A percentile compares a stretch with the other conserved stretches of the same genome.
phyloP scores from a whole-genome alignment of 2,113 vertebrate genomes.

The Catharus fuscescens region DNA sequence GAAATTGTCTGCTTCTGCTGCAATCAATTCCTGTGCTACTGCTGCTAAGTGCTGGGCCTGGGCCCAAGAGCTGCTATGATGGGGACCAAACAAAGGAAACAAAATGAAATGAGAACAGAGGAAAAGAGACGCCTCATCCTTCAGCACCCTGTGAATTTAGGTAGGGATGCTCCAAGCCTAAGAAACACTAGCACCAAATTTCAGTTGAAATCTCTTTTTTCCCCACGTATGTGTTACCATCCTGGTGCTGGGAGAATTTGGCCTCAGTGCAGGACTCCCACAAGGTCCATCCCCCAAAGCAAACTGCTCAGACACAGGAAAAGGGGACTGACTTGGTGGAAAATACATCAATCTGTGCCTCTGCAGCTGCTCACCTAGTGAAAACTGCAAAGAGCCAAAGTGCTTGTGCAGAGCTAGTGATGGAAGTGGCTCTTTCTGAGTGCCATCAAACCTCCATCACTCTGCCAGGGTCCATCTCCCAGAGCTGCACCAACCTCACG shows the following conservation, averaged over 20 bases:
- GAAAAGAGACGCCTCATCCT: background rate
- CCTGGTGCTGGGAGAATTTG: background rate
- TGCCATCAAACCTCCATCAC: background rate
- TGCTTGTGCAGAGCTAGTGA: background rate
- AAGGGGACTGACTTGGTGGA: background rate
- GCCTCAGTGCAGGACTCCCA: background rate
- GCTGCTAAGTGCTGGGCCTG: conserved; percentile 40
- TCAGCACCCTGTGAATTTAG: background rate
- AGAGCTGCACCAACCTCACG: background rate
- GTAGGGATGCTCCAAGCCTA: background rate
- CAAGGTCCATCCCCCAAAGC: background rate
- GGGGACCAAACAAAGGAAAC: background rate
- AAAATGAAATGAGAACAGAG: background rate
- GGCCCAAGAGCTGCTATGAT: background rate
- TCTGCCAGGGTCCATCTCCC: background rate
- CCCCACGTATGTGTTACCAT: background rate
- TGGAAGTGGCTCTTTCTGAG: background rate
- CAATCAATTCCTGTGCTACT: conserved; percentile 22
- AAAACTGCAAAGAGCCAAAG: background rate
- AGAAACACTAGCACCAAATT: background rate
- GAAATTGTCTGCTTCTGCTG: conserved; percentile 31
- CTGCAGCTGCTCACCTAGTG: background rate
- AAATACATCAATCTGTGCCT: background rate
- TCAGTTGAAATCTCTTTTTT: background rate
- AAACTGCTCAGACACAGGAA: background rate